Conservation (phyloP, 2,888 invertebrate species). For the Mythimna pallens region DNA sequence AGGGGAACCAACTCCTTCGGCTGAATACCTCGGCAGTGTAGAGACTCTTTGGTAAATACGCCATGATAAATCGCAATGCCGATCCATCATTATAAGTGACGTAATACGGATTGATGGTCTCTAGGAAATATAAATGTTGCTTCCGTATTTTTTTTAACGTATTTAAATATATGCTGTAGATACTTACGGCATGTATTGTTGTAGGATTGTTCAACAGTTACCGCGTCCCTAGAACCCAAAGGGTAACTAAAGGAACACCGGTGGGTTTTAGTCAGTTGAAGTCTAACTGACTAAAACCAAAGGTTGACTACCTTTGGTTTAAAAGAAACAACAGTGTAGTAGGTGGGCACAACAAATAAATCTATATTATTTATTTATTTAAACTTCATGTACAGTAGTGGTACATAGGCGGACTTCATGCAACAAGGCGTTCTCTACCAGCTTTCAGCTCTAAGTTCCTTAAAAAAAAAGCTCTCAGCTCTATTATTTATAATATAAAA, state of each 20-base stretch:
- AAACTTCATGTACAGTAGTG: no score
- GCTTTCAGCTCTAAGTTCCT: no score
- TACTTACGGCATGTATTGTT: neutral
- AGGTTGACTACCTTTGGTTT: no score
- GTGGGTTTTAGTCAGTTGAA: neutral
- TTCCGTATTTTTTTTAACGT: neutral
- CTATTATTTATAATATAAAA: no score
- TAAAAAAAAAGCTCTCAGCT: no score
- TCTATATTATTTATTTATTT: no score
- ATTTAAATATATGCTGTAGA: neutral
- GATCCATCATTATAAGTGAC: slow-evolving; percentile 58
- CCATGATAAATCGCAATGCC: slow-evolving; percentile 52
- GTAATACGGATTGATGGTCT: slow-evolving; percentile 57
- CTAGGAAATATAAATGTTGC: slow-evolving; percentile 30
- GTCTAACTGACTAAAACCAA: no score
- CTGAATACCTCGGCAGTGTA: slow-evolving; percentile 2
- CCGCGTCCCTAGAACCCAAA: neutral
- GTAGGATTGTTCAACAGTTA: neutral
- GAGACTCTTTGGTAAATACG: slow-evolving; percentile 42
- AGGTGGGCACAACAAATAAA: no score
- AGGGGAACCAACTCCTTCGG: slow-evolving; percentile 7
- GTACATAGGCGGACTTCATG: no score
- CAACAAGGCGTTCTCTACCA: no score
- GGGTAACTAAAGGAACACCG: neutral
- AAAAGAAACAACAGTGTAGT: no score